Base-by-base conservation (phyloP, 2,888 invertebrate species). In the Cryptosula pallasiana region DNA sequence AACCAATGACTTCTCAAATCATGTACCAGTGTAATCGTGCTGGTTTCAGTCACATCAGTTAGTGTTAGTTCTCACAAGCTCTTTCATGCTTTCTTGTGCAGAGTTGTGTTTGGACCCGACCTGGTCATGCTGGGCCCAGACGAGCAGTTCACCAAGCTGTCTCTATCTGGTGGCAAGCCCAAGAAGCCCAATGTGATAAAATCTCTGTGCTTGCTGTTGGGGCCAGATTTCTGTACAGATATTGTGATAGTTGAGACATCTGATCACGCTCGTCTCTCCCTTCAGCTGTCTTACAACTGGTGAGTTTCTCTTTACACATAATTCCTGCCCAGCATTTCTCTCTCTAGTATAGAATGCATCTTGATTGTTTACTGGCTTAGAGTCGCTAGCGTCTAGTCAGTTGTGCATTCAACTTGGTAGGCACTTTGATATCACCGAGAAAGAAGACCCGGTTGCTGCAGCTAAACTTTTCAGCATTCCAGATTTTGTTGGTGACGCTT, bases 261-360 rank as follows among this genome's bases (percentile, higher is more conserved):
- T 25, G 87, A 87, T 76, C 87, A 87, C 76, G 87, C 87, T 35
- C 76, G 87, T 32, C 83, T 87, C n/a, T 82, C 82, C 9, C 79
- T 87, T 3, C 86, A 87, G 76, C 79, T 87, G n/a, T 83, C 86
- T 3, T 87, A 87, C 76, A 87, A 87, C 78, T 87, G 86, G 86
- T 84, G 69, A 72, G 78, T 77, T 36, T 5, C n/a, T n/a, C n/a
- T n/a, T n/a, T n/a, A n/a, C n/a, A n/a, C n/a, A n/a, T n/a, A n/a
- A n/a, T n/a, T n/a, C n/a, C n/a, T n/a, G n/a, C n/a, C n/a, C n/a
- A n/a, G n/a, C n/a, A n/a, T n/a, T n/a, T n/a, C n/a, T n/a, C n/a
- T n/a, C n/a, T n/a, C n/a, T n/a, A n/a, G n/a, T n/a, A n/a, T n/a
- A n/a, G n/a, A n/a, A n/a, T n/a, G n/a, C n/a, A n/a, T n/a, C n/a